A percentile compares a stretch with the other conserved stretches of the same genome.
Evolutionary conservation across 2,888 invertebrate species (phyloP).

Genomic region (Arge pagana): DNA sequence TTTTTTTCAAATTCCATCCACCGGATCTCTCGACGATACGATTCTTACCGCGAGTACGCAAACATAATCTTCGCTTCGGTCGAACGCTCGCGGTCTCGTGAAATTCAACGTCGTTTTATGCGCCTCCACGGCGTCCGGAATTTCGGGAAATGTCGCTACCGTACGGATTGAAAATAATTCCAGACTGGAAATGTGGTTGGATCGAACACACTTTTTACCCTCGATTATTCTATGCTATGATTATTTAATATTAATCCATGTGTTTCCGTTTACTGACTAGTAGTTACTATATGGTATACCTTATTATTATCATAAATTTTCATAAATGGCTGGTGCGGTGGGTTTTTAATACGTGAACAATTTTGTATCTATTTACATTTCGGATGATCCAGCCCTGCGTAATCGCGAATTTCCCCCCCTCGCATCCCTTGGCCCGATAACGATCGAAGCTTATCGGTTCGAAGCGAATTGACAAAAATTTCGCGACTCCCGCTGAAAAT

Average conservation of each 20-base stretch:
- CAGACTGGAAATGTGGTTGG: too few species aligned
- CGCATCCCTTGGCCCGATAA: too few species aligned
- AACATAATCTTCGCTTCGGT: too few species aligned
- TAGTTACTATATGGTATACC: constrained; percentile 34
- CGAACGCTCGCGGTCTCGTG: too few species aligned
- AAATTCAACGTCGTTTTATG: too few species aligned
- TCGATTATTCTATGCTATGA: constrained; percentile 22
- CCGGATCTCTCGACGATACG: not conserved
- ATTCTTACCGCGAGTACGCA: too few species aligned
- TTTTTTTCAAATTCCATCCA: constrained; percentile 5
- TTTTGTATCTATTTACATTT: constrained; percentile 4
- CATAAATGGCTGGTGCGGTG: constrained; percentile 13
- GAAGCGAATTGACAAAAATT: too few species aligned
- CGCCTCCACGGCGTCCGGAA: constrained; percentile 25
- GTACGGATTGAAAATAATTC: constrained; percentile 15
- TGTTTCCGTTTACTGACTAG: constrained; percentile 32
- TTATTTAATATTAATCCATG: constrained; percentile 30
- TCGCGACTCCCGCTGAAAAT: too few species aligned
- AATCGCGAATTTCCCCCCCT: too few species aligned
- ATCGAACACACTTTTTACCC: too few species aligned
- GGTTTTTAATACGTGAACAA: not conserved
- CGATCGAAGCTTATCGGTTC: too few species aligned
- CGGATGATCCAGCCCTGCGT: too few species aligned
- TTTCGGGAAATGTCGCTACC: constrained; percentile 21
- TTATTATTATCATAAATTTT: constrained; percentile 31